Conservation (phyloP, 64 coral and sea anemone species). For the Dendronephthya gigantea region DNA sequence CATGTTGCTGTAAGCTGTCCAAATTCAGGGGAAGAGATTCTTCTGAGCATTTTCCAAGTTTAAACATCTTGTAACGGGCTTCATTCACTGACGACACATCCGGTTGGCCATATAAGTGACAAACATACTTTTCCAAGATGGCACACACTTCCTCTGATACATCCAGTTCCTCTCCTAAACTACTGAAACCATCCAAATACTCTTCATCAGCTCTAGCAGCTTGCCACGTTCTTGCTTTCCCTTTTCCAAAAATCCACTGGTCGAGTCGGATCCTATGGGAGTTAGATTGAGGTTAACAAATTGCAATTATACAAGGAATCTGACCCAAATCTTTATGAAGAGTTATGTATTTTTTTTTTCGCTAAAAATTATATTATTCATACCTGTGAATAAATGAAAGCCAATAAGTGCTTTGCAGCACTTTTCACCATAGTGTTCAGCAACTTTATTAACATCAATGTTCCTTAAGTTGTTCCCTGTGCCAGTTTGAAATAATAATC, state of each 20-base stretch:
- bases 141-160: neutral
- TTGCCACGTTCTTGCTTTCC: neutral
- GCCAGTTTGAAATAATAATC: neutral
- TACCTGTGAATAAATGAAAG: neutral
- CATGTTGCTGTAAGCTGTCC: neutral
- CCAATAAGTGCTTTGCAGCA: conserved; percentile 16
- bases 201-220: neutral
- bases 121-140: conserved; percentile 10
- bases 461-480: conserved; percentile 9
- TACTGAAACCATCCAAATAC: neutral
- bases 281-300: neutral
- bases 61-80: conserved; percentile 4
- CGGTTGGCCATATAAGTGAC: neutral
- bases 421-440: neutral
- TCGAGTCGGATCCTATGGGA: neutral
- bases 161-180: neutral
- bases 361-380: neutral
- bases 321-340: neutral
- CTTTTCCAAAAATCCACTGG: neutral
- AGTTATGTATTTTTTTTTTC: neutral
- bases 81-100: neutral
- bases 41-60: neutral
- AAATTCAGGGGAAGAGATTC: neutral
- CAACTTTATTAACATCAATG: neutral
- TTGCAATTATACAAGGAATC: neutral